Percentiles rank a stretch among this genome's conserved stretches.
Evolutionary conservation across 2,797 vertebrate species (phyloP).

Genomic region (Hephaestus fuliginosus): DNA sequence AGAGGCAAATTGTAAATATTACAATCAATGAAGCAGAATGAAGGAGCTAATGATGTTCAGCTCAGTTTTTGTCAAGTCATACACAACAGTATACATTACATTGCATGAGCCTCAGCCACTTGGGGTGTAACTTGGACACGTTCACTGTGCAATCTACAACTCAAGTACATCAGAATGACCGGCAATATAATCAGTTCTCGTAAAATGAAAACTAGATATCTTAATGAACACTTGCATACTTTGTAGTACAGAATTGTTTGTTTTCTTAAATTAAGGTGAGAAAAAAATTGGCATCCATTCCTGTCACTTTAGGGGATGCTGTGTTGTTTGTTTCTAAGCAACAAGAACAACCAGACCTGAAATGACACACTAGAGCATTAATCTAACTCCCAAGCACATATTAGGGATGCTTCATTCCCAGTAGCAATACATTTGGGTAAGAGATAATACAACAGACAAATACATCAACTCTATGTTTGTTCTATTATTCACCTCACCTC

Average conservation of each 20-base stretch:
- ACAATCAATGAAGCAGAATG: neutral
- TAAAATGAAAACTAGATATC: neutral
- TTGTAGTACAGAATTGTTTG: neutral
- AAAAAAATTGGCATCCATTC: neutral
- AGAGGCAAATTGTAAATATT: neutral
- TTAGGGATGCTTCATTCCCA: neutral
- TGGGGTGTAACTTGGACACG: neutral
- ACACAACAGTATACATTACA: too few relatives aligned
- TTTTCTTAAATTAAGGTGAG: constrained; percentile 2
- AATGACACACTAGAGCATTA: constrained; percentile 7
- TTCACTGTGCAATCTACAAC: neutral
- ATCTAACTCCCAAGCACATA: neutral
- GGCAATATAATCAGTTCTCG: neutral
- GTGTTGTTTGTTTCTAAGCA: constrained; percentile 21
- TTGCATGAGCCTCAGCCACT: too few relatives aligned
- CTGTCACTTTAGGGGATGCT: neutral
- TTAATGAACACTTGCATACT: neutral
- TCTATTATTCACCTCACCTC: constrained; percentile 84
- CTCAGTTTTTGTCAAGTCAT: too few relatives aligned
- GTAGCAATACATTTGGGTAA: neutral
- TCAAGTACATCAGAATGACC: neutral
- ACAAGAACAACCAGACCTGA: constrained; percentile 6
- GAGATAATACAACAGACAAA: neutral
- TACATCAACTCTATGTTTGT: neutral
- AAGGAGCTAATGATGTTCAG: neutral